Conservation (phyloP, 2,797 vertebrate genomes). For the Pseudochirops cupreus region DNA sequence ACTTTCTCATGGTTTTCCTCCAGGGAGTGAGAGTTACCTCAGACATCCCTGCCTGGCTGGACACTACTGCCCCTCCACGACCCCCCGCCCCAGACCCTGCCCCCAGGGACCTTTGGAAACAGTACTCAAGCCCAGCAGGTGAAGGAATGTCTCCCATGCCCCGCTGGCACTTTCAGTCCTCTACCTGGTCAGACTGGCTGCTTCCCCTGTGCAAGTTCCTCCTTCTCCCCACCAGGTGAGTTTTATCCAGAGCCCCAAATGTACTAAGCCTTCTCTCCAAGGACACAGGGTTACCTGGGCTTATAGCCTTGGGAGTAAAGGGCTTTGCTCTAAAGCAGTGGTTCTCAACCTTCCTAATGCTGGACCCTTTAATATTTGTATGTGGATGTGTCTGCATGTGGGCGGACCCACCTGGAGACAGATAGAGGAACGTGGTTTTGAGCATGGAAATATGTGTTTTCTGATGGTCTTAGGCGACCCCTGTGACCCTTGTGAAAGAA, state of each 20-base stretch:
- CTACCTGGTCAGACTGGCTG: slow-evolving; percentile 91
- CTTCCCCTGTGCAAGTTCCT: slow-evolving; percentile 94
- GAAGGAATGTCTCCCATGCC: slow-evolving; percentile 90
- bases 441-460: too few species aligned
- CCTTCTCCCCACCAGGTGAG: slow-evolving; percentile 90
- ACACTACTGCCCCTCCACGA: slow-evolving; percentile 88
- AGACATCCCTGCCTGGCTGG: slow-evolving; percentile 89
- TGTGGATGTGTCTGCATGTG: too few species aligned
- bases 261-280: neutral
- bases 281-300: neutral
- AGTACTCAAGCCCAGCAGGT: slow-evolving; percentile 76
- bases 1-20: neutral
- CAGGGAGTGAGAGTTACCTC: slow-evolving; percentile 88
- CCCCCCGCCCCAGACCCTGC: slow-evolving; percentile 87
- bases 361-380: too few species aligned
- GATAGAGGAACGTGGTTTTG: too few species aligned
- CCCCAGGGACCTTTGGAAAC: slow-evolving; percentile 90
- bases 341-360: too few species aligned
- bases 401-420: too few species aligned
- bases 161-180: slow-evolving; percentile 91
- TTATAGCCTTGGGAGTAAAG: neutral
- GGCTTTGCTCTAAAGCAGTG: neutral
- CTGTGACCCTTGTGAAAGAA: too few species aligned
- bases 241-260: rapidly evolving
- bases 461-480: too few species aligned